phyloP scores from a whole-genome alignment of 2,888 invertebrate species.

The Heliconius sara region DNA sequence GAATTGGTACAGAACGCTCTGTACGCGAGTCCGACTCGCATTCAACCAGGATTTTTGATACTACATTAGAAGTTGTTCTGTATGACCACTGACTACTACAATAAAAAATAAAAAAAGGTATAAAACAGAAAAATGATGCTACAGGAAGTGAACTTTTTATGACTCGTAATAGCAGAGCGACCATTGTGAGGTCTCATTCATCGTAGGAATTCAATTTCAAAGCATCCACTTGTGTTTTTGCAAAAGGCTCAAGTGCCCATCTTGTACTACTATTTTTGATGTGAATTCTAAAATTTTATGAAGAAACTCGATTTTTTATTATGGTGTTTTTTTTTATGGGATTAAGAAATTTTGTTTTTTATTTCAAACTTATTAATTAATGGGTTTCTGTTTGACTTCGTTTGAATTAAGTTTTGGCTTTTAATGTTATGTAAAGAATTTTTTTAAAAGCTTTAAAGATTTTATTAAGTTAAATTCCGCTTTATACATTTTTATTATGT shows the following conservation, averaged over 20 bases:
- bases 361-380: constrained; percentile 16
- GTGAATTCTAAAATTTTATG: constrained; percentile 16
- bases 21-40: no score
- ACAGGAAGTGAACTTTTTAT: constrained; percentile 4
- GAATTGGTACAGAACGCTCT: background rate
- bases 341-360: background rate
- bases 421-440: background rate
- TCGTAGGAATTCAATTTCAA: constrained; percentile 23
- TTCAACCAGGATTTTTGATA: no score
- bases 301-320: background rate
- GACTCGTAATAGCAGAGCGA: constrained; percentile 19
- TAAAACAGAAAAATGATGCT: constrained; percentile 19
- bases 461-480: no score
- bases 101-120: constrained; percentile 5
- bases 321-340: background rate
- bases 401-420: background rate
- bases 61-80: background rate
- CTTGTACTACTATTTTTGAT: constrained; percentile 19
- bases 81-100: constrained; percentile 17
- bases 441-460: no score
- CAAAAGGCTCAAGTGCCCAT: constrained; percentile 18
- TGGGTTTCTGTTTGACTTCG: background rate
- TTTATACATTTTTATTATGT: no score
- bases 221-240: constrained; percentile 22
- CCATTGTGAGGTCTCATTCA: constrained; percentile 27